Evolutionary conservation across 2,113 vertebrate species (phyloP).

Genomic region (Vidua macroura): DNA sequence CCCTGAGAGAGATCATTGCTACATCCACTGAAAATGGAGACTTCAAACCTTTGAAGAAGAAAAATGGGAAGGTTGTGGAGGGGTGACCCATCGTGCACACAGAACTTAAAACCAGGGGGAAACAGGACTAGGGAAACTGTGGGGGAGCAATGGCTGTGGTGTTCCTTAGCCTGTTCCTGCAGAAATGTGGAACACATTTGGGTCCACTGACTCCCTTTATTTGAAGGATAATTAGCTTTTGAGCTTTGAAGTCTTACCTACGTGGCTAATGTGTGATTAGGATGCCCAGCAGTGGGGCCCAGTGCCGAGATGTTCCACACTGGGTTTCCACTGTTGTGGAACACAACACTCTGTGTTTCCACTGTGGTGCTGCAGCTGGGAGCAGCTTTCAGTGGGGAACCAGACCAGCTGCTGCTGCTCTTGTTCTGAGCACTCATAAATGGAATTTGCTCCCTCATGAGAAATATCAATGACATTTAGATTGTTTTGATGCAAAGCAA

Average conservation of each 20-base stretch:
- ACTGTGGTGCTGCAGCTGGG: background rate
- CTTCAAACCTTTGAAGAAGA: background rate
- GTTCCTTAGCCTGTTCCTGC: background rate
- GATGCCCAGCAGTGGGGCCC: background rate
- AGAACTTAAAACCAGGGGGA: background rate
- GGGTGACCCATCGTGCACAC: rapidly evolving
- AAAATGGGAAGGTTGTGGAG: background rate
- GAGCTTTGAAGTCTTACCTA: background rate
- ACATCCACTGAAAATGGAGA: background rate
- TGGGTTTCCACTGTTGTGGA: background rate
- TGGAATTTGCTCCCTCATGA: background rate
- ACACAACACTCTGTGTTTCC: background rate
- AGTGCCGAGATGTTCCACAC: background rate
- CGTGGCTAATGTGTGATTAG: rapidly evolving
- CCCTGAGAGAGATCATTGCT: background rate
- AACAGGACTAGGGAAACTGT: background rate
- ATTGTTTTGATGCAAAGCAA: background rate
- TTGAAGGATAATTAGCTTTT: background rate
- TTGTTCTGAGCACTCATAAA: background rate
- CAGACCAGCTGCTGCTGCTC: background rate
- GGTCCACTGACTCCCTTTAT: background rate
- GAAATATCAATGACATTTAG: background rate
- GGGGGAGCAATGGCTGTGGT: background rate
- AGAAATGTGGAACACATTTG: background rate
- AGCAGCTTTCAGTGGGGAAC: background rate